These are phyloP conservation scores for Oscheius onirici DNA, from an alignment of 2,888 invertebrate genomes.

Conservation along the genomic window DNA sequence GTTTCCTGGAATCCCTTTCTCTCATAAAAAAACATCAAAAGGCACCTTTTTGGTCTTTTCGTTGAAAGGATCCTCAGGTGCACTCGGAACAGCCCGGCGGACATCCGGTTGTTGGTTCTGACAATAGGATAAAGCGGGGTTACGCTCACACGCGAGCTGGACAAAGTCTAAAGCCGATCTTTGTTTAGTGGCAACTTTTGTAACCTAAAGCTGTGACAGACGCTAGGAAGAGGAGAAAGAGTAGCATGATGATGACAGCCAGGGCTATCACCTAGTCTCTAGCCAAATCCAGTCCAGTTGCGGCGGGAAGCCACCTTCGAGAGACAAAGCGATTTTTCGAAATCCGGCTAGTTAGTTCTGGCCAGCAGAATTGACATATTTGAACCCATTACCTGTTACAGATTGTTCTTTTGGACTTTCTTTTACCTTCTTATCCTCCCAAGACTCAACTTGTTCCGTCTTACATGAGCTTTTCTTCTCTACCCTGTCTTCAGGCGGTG, in stretches of 20 bases:
- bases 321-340: constrained; percentile 31
- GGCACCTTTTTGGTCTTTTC: background rate
- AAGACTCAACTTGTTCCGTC: no score
- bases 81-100: constrained; percentile 23
- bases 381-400: no score
- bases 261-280: constrained; percentile 9
- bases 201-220: background rate
- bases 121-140: constrained; percentile 30
- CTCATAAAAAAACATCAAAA: background rate
- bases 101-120: constrained; percentile 10
- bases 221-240: constrained; percentile 1
- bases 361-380: no score
- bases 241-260: background rate
- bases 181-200: no score
- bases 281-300: constrained; percentile 10
- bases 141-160: constrained; percentile 25
- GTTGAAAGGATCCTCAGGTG: constrained; percentile 21
- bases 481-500: no score
- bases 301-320: background rate
- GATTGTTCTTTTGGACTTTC: no score
- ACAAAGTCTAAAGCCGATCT: constrained; percentile 26
- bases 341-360: no score
- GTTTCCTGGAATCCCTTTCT: background rate
- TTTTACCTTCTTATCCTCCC: no score
- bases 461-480: no score